Percentiles rank a stretch among this genome's conserved stretches.
Conservation (phyloP, 2,113 vertebrate genomes). For the Catharus fuscescens region DNA sequence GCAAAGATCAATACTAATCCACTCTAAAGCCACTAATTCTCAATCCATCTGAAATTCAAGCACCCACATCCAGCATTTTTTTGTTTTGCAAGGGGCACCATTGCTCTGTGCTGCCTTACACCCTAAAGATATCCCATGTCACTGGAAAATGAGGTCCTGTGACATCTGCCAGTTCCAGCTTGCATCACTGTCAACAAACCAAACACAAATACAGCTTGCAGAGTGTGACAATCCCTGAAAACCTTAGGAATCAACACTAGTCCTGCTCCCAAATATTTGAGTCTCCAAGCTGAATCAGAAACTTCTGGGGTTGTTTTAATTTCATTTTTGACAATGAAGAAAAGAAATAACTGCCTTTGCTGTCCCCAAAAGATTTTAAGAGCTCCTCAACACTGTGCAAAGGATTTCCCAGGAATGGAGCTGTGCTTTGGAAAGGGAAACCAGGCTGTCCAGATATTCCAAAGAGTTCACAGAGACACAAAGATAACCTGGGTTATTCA, state of each 20-base stretch:
- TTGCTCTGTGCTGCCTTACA: neutral
- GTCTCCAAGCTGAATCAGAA: neutral
- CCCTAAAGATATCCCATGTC: neutral
- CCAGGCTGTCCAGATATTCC: neutral
- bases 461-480: neutral
- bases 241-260: neutral
- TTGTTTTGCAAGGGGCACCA: neutral
- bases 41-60: neutral
- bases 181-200: neutral
- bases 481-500: neutral
- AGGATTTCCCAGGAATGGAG: neutral
- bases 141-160: neutral
- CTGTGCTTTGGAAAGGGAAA: neutral
- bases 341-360: neutral
- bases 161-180: neutral
- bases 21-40: neutral
- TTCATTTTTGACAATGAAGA: neutral
- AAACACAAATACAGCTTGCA: neutral
- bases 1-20: conserved; percentile 9
- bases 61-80: neutral
- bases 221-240: neutral
- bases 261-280: neutral
- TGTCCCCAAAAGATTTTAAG: neutral
- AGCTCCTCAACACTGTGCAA: neutral
- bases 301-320: neutral